Base-by-base conservation (phyloP, 1,140 invertebrate species). In the Cotesia glomerata region DNA sequence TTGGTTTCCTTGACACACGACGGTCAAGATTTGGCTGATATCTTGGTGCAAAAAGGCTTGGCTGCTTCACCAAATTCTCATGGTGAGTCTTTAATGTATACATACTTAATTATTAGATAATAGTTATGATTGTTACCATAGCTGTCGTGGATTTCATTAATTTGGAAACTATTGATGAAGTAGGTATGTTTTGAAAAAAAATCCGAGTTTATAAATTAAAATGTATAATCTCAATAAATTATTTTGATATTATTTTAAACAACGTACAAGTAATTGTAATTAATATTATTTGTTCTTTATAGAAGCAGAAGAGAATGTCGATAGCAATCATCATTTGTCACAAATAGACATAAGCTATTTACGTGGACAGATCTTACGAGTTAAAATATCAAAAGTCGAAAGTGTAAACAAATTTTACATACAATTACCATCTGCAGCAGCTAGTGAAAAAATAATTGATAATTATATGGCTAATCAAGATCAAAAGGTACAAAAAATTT, bases 1-100 rank as follows among this genome's bases (percentile, higher is more conserved):
- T 79, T 83, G 49, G 88, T 92, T 61, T 88, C 89, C 1, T 79
- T 93, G 58, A 85, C 76, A 65, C 84, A 83, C 61, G 86, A 89
- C 56, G 82, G 81, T n/a, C 73, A 78, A 34, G 81, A 87, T 76
- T 69, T 90, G 4, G 78, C 79, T 32, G 74, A 85, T 16, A 74
- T 74, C 4, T 76, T 91, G 51, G 75, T 90, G 3, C 67, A 83
- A 36, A 82, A 83, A 69, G 84, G 86, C 69, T 73, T 90, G n/a
- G 89, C 87, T 39, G 63, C 69, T 58, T 14, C 35, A 58, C 56
- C 9, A 61, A 16, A 56, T n/a, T 32, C 61, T 49, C 34, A 71
- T 66, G 76, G 82, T 85, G 77, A 76, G 63, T 73, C 3, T 34
- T 34, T 66, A 2, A 65, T 75, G 3, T 54, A 5, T 54, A n/a